Evolutionary conservation across 2,888 invertebrate genomes (phyloP).

Genomic region (Pardosa pseudoannulata): DNA sequence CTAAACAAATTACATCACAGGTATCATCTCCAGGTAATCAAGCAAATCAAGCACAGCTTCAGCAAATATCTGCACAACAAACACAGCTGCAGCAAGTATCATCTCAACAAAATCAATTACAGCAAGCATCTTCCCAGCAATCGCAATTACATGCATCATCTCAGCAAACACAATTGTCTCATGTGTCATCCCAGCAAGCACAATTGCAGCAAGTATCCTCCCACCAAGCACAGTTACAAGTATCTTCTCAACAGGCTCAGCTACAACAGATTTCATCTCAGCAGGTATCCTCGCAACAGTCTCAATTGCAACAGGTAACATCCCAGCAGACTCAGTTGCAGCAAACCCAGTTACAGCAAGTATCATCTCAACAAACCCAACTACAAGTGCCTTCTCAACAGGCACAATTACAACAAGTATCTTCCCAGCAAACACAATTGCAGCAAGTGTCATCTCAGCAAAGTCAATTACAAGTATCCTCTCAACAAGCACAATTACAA

Average conservation of each 20-base stretch:
- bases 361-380: not conserved
- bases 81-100: constrained; percentile 10
- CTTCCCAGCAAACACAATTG: constrained; percentile 20
- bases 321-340: constrained; percentile 13
- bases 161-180: constrained; percentile 35
- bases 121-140: not conserved
- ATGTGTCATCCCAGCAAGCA: not conserved
- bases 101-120: constrained; percentile 5
- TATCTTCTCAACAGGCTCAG: constrained; percentile 21
- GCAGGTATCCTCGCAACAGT: constrained; percentile 33
- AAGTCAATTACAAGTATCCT: not conserved
- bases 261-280: constrained; percentile 1
- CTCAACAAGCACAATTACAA: constrained; percentile 25
- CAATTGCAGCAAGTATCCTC: not conserved
- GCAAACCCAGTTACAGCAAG: constrained; percentile 16
- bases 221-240: constrained; percentile 15
- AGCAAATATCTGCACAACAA: constrained; percentile 19
- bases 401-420: constrained; percentile 29
- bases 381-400: constrained; percentile 48
- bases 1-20: not conserved
- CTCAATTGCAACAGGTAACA: constrained; percentile 15
- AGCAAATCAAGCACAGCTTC: constrained; percentile 34
- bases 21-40: not conserved
- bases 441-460: not conserved
- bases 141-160: constrained; percentile 26